Base-by-base conservation (phyloP, 2,113 vertebrate genomes). In the Pelobates fuscus region DNA sequence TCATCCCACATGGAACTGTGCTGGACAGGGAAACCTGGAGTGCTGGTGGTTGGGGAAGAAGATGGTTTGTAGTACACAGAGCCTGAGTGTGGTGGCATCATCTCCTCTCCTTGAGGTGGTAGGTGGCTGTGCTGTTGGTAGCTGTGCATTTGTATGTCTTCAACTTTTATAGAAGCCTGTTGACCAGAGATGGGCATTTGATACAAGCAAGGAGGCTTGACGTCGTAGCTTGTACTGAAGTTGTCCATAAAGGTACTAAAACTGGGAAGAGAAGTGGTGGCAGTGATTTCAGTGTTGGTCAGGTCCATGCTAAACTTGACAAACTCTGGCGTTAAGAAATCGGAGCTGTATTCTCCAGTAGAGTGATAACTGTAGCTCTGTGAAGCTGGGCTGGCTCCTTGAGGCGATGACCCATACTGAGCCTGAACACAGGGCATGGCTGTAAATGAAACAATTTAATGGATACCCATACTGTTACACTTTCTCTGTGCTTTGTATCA, bases 231-330 rank as follows among this genome's bases (percentile, higher is more conserved):
- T 68, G 92, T 93, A 92, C 89, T 96, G 90, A 98, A 98, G 94
- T 95, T 98, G 94, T 99, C 97, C 96, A 99, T 96, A 92, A 99
- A 99, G 82, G 97, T 98, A 83, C 96, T 99, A 93, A 99, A 99
- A 91, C 97, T 98, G 84, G 97, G 97, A 79, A 98, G 94, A 85
- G 97, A 99, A 82, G 97, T 98, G 80, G 97, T 98, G 82, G 97
- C 95, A 79, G 96, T 95, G 92, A 99, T 98, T 87, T 99, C 97
- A 77, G 97, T 98, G 92, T 98, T 99, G 94, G 96, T 99, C 90
- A 98, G 95, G 94, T 99, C 97, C 97, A 99, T 99, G 92, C 96
- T 98, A 94, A 99, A 99, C 95, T 99, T 99, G 84, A 98, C 97
- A 82, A 98, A 99, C 93, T 99, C 97, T 70, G 97, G 96, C 63